phyloP scores from a whole-genome alignment of 2,113 vertebrate genomes.

The Callipepla californica region DNA sequence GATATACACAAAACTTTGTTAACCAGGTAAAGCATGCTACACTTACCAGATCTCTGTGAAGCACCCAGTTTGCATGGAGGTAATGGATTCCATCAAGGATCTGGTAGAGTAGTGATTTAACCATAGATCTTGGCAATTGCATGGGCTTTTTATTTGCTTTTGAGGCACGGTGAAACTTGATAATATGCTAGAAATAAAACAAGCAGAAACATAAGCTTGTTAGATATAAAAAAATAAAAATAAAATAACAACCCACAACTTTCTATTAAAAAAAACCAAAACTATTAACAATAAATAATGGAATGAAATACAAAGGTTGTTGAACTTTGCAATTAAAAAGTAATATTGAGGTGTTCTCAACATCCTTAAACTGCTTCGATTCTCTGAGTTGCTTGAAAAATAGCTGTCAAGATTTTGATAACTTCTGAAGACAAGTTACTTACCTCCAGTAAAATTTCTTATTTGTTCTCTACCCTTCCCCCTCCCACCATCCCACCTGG shows the following conservation, averaged over 20 bases:
- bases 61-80: constrained; percentile 88
- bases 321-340: constrained; percentile 12
- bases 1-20: background rate
- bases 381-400: background rate
- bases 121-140: constrained; percentile 89
- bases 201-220: constrained; percentile 56
- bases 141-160: constrained; percentile 91
- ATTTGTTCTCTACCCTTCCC: background rate
- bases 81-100: constrained; percentile 89
- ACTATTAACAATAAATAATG: constrained; percentile 39
- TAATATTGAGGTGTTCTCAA: background rate
- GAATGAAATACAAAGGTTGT: constrained; percentile 22
- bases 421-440: background rate
- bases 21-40: background rate
- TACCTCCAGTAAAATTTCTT: constrained; percentile 22
- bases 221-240: background rate
- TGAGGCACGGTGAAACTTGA: constrained; percentile 89
- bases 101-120: constrained; percentile 88
- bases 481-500: background rate
- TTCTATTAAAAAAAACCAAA: background rate
- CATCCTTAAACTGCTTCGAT: background rate
- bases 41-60: constrained; percentile 87
- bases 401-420: background rate
- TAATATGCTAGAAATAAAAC: constrained; percentile 85
- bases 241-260: background rate